Base-by-base conservation (phyloP, 2,888 invertebrate species). In the Tiliacea citrago region DNA sequence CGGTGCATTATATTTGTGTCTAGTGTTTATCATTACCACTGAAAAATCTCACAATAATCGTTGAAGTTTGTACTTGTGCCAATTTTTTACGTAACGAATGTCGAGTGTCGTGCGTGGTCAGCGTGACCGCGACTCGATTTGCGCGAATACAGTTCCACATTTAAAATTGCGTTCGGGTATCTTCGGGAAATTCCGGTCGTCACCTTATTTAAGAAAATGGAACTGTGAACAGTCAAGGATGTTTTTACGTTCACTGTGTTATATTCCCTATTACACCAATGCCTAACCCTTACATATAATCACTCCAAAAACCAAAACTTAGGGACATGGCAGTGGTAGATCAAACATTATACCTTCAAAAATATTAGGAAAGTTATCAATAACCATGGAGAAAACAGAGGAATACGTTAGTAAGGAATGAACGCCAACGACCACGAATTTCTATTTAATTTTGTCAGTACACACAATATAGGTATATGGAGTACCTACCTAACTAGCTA, bases 61-160 rank as follows among this genome's bases (percentile, higher is more conserved):
- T 61, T 55, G 45, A 77, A 84, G 53, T 78, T 80, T 81, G 89
- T 76, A 83, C 89, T 89, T 89, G 89, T 88, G 80, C 88, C 76
- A 85, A 86, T 89, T 89, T 89, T 89, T 89, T 89, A 73, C 81
- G 39, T 79, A 80, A 84, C 62, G 58, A 68, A 61, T 73, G 73
- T 57, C 81, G 70, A 62, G 18, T 66, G 72, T 51, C 75, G 73
- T 80, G 81, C 75, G 77, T 66, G 53, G 35, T 53, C 66, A 53
- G 53, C 35, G 66, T 79, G 77, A 57, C 75, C 75, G 69, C 68
- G n/a, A 68, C n/a, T 47, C 57, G 67, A 39, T 68, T 75, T 70
- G 49, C 35, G 51, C 39, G 57, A 58, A 73, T 49, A 57, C 21
- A 29, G 55, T 58, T 69, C 78, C 49, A 78, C 57, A 66, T 77